phyloP scores from a whole-genome alignment of 2,797 vertebrate genomes.

The Tauraco hartlaubi region DNA sequence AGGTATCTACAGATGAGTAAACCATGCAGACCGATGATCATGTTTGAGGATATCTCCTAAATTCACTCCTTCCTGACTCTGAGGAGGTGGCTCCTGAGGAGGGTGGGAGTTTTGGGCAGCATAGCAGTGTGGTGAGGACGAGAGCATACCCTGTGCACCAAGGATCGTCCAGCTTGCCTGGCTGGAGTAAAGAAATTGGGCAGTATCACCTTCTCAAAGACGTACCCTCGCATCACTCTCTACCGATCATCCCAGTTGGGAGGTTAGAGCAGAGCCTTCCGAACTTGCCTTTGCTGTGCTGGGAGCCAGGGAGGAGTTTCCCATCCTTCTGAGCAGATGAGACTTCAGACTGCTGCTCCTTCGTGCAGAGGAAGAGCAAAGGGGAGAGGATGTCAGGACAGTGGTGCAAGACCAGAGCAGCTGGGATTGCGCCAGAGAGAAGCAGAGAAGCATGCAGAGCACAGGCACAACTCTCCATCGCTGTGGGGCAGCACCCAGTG shows the following conservation, averaged over 20 bases:
- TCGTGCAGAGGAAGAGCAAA: not conserved
- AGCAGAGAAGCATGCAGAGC: not conserved
- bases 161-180: not conserved
- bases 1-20: not conserved
- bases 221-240: not conserved
- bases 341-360: not conserved
- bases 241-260: not conserved
- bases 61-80: not conserved
- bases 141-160: not conserved
- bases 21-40: not conserved
- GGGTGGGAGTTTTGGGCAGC: not conserved
- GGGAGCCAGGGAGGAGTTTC: not conserved
- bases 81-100: not conserved
- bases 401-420: not conserved
- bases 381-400: not conserved
- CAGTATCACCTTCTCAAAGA: not conserved
- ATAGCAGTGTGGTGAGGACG: accelerated
- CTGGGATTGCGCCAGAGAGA: not conserved
- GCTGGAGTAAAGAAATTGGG: not conserved
- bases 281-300: not conserved
- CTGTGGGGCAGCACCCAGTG: not conserved
- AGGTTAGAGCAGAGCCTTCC: not conserved
- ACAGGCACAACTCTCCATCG: not conserved
- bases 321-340: not conserved
- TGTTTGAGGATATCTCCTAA: conserved; percentile 6